Evolutionary conservation across 2,888 invertebrate genomes (phyloP), one percentile per base, ranked within the genome.

Genomic region (Cheilosia pagana): DNA sequence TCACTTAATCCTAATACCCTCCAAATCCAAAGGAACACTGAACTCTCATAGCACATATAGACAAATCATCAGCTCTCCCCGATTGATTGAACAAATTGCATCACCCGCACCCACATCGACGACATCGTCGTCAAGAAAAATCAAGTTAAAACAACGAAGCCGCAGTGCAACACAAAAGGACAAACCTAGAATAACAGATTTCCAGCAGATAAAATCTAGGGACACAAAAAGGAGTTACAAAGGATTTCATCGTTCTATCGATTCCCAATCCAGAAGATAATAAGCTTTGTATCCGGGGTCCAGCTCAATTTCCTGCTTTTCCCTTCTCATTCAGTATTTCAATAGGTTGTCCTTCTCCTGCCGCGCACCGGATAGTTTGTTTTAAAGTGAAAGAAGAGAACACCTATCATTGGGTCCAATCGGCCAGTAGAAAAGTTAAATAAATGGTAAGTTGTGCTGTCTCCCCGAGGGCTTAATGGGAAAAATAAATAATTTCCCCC

Each of bases 261-360:
- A 83, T 83, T 83, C 59, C 63, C 74, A 83, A 78, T 83, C 74
- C 79, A 70, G 79, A 63, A 74, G 74, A 75, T 83, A 83, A 79
- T 75, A 79, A 83, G 83, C 83, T 75, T 74, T 83, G 65, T 79
- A 72, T 75, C 48, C 62, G 52, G 12, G 52, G 74, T 74, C 79
- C 57, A 65, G 83, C 63, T 74, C 83, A 75, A 65, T 75, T 74
- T 74, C 60, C 68, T 62, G 23, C 52, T 43, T 41, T 35, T 60
- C 53, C 41, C 45, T 23, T 19, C 50, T 35, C 50, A 43, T 55
- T 63, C 63, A 45, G 55, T 65, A 41, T 70, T 78, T 70, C 45
- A 83, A 75, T 79, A 50, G 74, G 45, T 83, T 72, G 63, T 79
- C 43, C 25, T 57, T 28, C 8, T 23, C 48, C 23, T 28, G 8